These are phyloP conservation scores for Synanthedon tipuliformis DNA, from an alignment of 2,888 invertebrate genomes.

Conservation along the genomic window DNA sequence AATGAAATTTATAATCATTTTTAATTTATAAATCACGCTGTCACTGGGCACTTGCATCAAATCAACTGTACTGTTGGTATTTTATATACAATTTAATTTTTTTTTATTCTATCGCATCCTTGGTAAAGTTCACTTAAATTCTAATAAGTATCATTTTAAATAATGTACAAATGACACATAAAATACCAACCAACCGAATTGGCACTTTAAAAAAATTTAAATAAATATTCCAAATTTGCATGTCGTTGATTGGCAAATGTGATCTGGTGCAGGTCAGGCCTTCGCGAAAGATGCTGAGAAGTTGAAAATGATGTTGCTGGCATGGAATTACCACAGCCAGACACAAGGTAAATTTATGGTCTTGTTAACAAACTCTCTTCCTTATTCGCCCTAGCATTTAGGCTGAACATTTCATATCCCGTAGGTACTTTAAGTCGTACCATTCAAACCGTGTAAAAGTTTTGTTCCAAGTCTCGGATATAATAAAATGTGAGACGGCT, in stretches of 20 bases:
- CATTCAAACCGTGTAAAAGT: too few species aligned
- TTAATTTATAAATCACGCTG: background rate
- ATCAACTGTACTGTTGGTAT: constrained; percentile 45
- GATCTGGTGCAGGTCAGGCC: constrained; percentile 70
- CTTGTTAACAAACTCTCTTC: too few species aligned
- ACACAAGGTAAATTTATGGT: constrained; percentile 67
- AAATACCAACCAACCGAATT: constrained; percentile 33
- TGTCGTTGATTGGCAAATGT: constrained; percentile 55
- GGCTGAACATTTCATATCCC: too few species aligned
- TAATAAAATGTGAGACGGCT: too few species aligned
- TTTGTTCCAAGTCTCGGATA: too few species aligned
- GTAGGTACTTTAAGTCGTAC: too few species aligned
- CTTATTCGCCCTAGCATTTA: too few species aligned
- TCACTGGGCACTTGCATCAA: constrained; percentile 62
- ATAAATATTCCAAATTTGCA: constrained; percentile 32
- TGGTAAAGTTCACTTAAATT: too few species aligned
- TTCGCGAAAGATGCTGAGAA: constrained; percentile 87
- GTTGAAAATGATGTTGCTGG: constrained; percentile 88
- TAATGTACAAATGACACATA: constrained; percentile 17
- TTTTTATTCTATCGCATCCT: too few species aligned
- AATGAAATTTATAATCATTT: background rate
- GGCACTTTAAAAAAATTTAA: constrained; percentile 23
- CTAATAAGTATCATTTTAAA: background rate
- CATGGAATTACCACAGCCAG: constrained; percentile 89
- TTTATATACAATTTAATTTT: constrained; percentile 20